Conservation (phyloP, 1,140 invertebrate species). For the Zaprionus nigranus region DNA sequence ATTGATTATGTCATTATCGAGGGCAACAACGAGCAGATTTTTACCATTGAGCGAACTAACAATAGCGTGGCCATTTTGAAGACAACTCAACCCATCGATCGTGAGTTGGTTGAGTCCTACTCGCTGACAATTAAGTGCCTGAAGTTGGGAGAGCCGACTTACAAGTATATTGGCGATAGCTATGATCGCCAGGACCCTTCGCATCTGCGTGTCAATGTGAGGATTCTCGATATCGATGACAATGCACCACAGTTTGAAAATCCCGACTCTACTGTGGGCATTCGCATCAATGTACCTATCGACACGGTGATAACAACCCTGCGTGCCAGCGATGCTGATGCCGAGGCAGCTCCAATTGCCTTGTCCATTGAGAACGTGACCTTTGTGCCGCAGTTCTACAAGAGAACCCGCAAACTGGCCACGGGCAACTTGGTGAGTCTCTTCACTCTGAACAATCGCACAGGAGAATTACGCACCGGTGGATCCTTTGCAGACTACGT, state of each 20-base stretch:
- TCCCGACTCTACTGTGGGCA: slow-evolving; percentile 89
- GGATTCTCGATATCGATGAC: slow-evolving; percentile 90
- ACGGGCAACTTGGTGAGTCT: slow-evolving; percentile 85
- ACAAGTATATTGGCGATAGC: slow-evolving; percentile 73
- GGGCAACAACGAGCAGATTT: slow-evolving; percentile 89
- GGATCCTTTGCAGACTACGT: slow-evolving; percentile 89
- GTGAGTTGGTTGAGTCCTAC: slow-evolving; percentile 87
- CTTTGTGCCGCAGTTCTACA: slow-evolving; percentile 88
- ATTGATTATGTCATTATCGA: slow-evolving; percentile 91
- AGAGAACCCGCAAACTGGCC: slow-evolving; percentile 81
- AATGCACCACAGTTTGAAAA: slow-evolving; percentile 89
- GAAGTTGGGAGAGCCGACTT: slow-evolving; percentile 82
- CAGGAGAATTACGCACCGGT: slow-evolving; percentile 89
- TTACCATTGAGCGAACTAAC: slow-evolving; percentile 87
- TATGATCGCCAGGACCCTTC: slow-evolving; percentile 87
- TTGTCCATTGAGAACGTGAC: slow-evolving; percentile 88
- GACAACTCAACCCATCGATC: slow-evolving; percentile 87
- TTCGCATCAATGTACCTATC: slow-evolving; percentile 90
- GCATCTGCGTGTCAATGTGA: slow-evolving; percentile 88
- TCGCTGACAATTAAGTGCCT: slow-evolving; percentile 89
- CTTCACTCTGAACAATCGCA: slow-evolving; percentile 87
- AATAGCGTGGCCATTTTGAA: slow-evolving; percentile 89
- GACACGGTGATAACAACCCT: slow-evolving; percentile 89
- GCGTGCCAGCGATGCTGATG: slow-evolving; percentile 89
- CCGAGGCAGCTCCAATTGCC: slow-evolving; percentile 87